Evolutionary conservation across 92 coral and sea anemone species (phyloP).

Genomic region (Phenganax stokvisi): DNA sequence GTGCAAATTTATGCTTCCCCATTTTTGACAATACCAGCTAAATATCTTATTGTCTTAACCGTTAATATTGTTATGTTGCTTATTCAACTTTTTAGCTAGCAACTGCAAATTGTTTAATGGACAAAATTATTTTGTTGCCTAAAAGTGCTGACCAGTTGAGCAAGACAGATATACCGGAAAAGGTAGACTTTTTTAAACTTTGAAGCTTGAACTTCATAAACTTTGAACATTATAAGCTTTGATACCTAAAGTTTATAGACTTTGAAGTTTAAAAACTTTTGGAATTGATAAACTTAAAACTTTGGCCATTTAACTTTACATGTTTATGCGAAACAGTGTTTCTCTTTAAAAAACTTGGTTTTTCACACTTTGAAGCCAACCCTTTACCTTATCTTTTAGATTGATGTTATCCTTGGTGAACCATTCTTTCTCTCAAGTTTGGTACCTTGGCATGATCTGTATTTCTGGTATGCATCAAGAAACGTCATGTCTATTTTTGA

Average conservation of each 20-base stretch:
- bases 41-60: neutral
- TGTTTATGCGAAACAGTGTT: too few relatives aligned
- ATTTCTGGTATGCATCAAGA: constrained; percentile 87
- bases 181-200: neutral
- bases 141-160: constrained; percentile 24
- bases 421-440: constrained; percentile 77
- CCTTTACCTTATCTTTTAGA: constrained; percentile 37
- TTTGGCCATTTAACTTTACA: too few relatives aligned
- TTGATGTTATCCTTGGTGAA: constrained; percentile 85
- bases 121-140: constrained; percentile 22
- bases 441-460: constrained; percentile 88
- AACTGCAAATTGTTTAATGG: constrained; percentile 10
- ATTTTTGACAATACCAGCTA: neutral
- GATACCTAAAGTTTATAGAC: too few relatives aligned
- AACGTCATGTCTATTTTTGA: constrained; percentile 38
- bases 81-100: neutral
- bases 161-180: constrained; percentile 11
- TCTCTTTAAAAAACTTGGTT: neutral
- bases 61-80: neutral
- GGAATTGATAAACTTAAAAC: too few relatives aligned
- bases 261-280: too few relatives aligned
- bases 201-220: neutral
- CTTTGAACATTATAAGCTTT: too few relatives aligned
- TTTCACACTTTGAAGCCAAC: neutral
- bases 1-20: neutral